Evolutionary conservation across 2,888 invertebrate genomes (phyloP), one percentile per base, ranked within the genome.

Genomic region (Caenorhabditis angaria): DNA sequence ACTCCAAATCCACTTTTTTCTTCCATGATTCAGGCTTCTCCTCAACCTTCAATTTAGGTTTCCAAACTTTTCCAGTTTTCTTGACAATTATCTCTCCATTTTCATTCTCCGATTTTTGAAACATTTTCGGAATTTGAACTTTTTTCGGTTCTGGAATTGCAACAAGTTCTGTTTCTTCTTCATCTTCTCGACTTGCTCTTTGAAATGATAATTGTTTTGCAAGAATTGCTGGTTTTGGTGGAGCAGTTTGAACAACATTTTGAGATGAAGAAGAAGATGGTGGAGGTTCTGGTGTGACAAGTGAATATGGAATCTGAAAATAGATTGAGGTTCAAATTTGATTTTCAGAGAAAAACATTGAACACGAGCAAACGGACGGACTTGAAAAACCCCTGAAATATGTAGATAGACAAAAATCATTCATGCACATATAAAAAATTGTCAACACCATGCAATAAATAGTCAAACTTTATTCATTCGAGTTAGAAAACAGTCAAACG

Each of bases 401-500:
- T 10, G 10, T 54, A 8, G 24, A 54, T 27, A 24, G 18, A 54
- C n/a, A 28, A 56, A 27, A 54, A 54, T 27, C 27, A n/a, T n/a
- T n/a, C 22, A 54, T 27, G 18, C 54, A 54, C 18, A 54, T 24
- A 35, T 58, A 57, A 3, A 58, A 41, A 18, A 32, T 20, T 22
- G 24, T 53, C 5, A 29, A 56, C 22, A 35, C 56, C 32, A 56
- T 35, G 35, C 22, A n/a, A 27, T 54, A 4, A 55, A 25, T 53
- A 24, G 27, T 28, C 28, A 25, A 27, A 55, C 28, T n/a, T 22
- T 27, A 3, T 27, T 24, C n/a, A 27, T 48, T 20, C 8, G 54
- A 20, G 32, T 71, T 48, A 72, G 53, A 68, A 72, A 1, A 65
- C 72, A 14, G 65, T 68, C 65, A 72, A 72, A 72, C 72, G 61